Conservation (phyloP, 2,113 vertebrate genomes). For the Bubo bubo region DNA sequence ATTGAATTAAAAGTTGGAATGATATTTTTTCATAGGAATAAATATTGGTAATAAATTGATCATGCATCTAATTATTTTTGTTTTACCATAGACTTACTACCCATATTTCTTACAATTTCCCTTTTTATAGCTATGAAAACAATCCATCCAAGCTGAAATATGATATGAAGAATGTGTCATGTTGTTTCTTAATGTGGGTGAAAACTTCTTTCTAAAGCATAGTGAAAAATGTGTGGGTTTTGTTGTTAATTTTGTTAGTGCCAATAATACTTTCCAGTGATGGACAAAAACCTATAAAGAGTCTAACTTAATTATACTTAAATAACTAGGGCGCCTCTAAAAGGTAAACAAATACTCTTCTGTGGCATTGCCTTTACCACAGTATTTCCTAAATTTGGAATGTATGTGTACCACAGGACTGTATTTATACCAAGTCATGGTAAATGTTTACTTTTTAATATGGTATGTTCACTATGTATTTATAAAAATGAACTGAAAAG, state of each 20-base stretch:
- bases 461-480: neutral
- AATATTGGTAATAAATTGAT: neutral
- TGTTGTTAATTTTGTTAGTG: slow-evolving; percentile 17
- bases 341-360: slow-evolving; percentile 44
- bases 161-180: neutral
- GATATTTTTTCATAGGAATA: neutral
- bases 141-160: neutral
- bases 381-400: slow-evolving; percentile 38
- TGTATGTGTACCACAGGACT: neutral
- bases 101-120: neutral
- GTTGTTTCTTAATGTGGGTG: neutral
- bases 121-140: neutral
- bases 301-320: slow-evolving; percentile 31
- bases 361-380: slow-evolving; percentile 32
- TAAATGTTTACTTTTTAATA: slow-evolving; percentile 38
- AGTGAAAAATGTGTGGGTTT: neutral
- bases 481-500: neutral
- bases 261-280: neutral
- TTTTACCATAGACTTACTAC: neutral
- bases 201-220: neutral
- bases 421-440: neutral
- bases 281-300: neutral
- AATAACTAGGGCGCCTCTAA: slow-evolving; percentile 16
- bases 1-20: neutral
- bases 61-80: neutral